These are phyloP conservation scores for Endomychus coccineus DNA, from an alignment of 2,888 invertebrate species.

Conservation along the genomic window DNA sequence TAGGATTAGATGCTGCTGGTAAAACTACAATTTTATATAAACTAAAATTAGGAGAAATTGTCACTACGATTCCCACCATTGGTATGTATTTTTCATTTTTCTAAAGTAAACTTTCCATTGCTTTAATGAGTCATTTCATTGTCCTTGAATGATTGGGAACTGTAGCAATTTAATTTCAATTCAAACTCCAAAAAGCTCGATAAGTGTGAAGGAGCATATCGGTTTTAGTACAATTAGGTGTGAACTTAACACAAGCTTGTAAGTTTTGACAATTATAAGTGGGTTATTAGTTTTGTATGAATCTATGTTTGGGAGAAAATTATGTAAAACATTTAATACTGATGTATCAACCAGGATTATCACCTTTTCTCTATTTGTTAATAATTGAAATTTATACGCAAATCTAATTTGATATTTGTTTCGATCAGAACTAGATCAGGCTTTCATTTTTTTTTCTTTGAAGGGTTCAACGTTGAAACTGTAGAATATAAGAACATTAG, in stretches of 20 bases:
- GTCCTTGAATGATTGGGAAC: background rate
- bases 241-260: no score
- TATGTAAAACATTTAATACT: no score
- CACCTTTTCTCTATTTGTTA: no score
- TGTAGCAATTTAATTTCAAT: no score
- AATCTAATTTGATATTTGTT: constrained; percentile 14
- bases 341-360: no score
- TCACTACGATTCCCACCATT: constrained; percentile 99
- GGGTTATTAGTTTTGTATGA: no score
- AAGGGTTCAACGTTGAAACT: constrained; percentile 97
- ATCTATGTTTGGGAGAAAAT: no score
- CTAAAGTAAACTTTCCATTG: background rate
- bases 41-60: constrained; percentile 99
- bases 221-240: no score
- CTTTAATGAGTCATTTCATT: constrained; percentile 16
- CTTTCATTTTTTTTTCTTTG: constrained; percentile 24
- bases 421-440: constrained; percentile 11
- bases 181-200: no score
- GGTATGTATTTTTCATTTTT: constrained; percentile 69
- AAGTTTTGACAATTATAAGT: no score
- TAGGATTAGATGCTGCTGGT: constrained; percentile 98
- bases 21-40: constrained; percentile 99
- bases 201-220: no score
- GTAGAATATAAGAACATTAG: constrained; percentile 99
- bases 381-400: no score